Conservation (phyloP, 2,113 vertebrate species). For the Atlantisia rogersi region DNA sequence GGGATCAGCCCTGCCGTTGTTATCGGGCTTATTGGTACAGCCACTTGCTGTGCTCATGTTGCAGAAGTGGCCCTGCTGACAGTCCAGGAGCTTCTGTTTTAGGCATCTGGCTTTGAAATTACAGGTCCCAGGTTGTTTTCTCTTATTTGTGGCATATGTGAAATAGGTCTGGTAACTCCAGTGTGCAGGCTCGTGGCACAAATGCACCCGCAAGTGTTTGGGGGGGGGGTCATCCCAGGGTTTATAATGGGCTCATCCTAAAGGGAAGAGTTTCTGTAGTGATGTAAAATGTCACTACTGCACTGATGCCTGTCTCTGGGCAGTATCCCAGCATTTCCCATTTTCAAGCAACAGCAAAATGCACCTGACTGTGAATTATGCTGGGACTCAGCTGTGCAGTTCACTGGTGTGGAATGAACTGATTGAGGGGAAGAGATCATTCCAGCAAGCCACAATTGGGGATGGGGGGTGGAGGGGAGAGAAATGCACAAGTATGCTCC, state of each 20-base stretch:
- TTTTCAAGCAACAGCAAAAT: not conserved
- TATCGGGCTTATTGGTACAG: not conserved
- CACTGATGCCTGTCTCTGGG: not conserved
- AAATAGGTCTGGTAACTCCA: not conserved
- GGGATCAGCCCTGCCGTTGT: not conserved
- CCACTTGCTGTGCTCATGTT: not conserved
- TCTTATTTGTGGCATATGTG: not conserved
- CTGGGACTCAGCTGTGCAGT: not conserved
- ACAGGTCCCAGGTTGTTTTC: not conserved
- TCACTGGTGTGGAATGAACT: not conserved
- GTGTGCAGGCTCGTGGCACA: not conserved
- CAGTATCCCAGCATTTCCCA: not conserved
- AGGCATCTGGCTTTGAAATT: not conserved
- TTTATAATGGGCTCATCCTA: not conserved
- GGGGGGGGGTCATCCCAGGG: not conserved
- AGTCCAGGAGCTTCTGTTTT: not conserved
- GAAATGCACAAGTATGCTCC: fast-evolving
- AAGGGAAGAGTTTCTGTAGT: not conserved
- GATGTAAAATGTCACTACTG: not conserved
- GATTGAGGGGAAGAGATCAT: not conserved
- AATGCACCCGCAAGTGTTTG: not conserved
- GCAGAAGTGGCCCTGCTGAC: not conserved
- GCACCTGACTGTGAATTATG: not conserved
- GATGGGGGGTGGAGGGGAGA: not conserved
- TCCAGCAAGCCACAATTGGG: not conserved